Conservation (phyloP, 2,888 invertebrate genomes). For the Helicoverpa assulta region DNA sequence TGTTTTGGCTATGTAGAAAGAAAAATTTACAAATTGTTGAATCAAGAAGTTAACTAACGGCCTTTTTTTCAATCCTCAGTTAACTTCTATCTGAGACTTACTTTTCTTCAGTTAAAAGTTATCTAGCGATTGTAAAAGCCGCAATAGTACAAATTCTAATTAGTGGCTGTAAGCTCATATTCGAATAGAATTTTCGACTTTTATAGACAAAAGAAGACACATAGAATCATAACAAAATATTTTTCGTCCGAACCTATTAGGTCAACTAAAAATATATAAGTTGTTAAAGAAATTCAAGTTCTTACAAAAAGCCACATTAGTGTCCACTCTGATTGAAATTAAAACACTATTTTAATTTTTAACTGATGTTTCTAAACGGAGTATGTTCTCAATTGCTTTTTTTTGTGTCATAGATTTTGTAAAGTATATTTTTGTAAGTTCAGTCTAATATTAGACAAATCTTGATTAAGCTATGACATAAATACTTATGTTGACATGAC, state of each 20-base stretch:
- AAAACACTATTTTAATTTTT: not conserved
- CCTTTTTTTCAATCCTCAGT: too few species aligned
- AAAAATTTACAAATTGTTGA: not conserved
- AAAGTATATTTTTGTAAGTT: not conserved
- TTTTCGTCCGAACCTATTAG: too few species aligned
- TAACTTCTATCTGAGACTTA: too few species aligned
- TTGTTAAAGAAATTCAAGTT: too few species aligned
- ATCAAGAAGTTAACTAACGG: not conserved
- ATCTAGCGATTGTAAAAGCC: too few species aligned
- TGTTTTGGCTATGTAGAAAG: not conserved
- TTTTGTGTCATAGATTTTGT: not conserved
- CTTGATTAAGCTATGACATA: not conserved
- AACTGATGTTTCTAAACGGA: not conserved
- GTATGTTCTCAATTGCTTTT: not conserved
- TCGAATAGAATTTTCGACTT: not conserved
- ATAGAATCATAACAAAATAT: too few species aligned
- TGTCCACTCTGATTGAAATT: not conserved
- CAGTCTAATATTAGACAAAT: not conserved
- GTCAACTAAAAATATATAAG: too few species aligned
- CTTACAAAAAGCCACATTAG: not conserved
- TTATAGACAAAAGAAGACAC: not conserved
- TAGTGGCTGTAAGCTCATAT: not conserved
- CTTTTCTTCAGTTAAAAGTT: too few species aligned
- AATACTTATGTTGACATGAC: slow-evolving; percentile 1
- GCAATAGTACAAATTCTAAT: not conserved